phyloP scores from a whole-genome alignment of 2,797 vertebrate genomes.

The Pseudomugil gertrudae region DNA sequence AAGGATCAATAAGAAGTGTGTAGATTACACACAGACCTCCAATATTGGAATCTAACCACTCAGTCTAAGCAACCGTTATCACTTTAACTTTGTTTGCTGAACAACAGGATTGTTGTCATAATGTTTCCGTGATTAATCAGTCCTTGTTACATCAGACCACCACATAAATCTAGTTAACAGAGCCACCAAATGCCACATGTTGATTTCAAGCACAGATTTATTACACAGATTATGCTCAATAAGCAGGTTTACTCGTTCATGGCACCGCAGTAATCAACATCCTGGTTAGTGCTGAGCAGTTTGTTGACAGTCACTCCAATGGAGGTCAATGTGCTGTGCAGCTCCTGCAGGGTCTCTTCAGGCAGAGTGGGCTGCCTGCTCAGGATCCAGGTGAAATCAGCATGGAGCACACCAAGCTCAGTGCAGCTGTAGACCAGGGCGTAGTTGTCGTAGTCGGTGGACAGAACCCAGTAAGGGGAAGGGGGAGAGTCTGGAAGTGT shows the following conservation, averaged over 20 bases:
- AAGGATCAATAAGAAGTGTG: too few relatives aligned
- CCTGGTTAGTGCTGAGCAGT: slow-evolving; percentile 55
- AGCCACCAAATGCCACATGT: neutral
- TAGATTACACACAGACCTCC: too few relatives aligned
- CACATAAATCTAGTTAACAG: neutral
- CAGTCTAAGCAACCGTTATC: too few relatives aligned
- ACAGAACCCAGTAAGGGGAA: slow-evolving; percentile 86
- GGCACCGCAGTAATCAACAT: slow-evolving; percentile 46
- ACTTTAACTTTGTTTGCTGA: too few relatives aligned
- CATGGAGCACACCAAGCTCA: slow-evolving; percentile 69
- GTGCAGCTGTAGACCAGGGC: slow-evolving; percentile 88
- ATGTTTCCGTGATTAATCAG: neutral
- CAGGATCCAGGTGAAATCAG: slow-evolving; percentile 84
- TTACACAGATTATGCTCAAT: slow-evolving; percentile 20
- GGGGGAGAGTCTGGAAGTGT: slow-evolving; percentile 77
- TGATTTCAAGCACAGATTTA: slow-evolving; percentile 20
- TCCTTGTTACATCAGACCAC: neutral
- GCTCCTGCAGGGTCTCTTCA: slow-evolving; percentile 61
- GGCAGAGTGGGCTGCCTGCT: slow-evolving; percentile 55
- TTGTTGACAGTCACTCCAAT: slow-evolving; percentile 51
- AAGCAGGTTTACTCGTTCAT: slow-evolving; percentile 36
- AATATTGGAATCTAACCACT: too few relatives aligned
- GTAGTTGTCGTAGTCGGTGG: slow-evolving; percentile 86
- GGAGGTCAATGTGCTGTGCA: slow-evolving; percentile 51
- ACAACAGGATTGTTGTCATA: too few relatives aligned